These are phyloP conservation scores for Galeopsomyia nigrocyanea DNA, from an alignment of 2,888 invertebrate species.

Conservation along the genomic window DNA sequence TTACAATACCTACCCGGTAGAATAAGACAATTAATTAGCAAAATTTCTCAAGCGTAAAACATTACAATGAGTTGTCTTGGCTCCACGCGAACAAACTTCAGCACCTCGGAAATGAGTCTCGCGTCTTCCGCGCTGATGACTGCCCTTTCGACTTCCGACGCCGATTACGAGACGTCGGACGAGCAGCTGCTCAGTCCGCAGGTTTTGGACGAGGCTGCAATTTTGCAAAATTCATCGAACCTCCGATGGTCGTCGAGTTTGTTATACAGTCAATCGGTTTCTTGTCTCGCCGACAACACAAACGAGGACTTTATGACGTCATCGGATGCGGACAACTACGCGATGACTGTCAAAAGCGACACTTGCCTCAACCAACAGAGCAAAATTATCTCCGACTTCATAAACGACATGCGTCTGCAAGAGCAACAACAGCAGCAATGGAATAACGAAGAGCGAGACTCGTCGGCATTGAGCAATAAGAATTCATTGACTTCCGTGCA, in stretches of 20 bases:
- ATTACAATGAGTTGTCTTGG: conserved; percentile 28
- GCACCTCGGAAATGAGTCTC: conserved; percentile 30
- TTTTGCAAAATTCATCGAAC: neutral
- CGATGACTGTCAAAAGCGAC: conserved; percentile 22
- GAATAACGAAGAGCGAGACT: neutral
- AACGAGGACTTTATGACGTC: neutral
- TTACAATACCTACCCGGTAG: neutral
- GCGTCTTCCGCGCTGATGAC: conserved; percentile 23
- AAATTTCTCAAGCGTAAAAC: neutral
- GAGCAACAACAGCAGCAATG: neutral
- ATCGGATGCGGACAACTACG: neutral
- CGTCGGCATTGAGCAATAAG: neutral
- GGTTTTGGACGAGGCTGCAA: neutral
- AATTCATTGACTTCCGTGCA: neutral
- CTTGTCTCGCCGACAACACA: conserved; percentile 4
- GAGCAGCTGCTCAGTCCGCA: conserved; percentile 23
- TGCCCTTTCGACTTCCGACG: conserved; percentile 33
- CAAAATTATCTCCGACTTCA: conserved; percentile 25
- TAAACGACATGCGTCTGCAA: conserved; percentile 13
- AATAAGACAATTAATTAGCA: conserved; percentile 3
- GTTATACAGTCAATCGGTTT: conserved; percentile 9
- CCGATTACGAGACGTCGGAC: conserved; percentile 40
- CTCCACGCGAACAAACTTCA: conserved; percentile 12
- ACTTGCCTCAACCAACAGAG: conserved; percentile 19
- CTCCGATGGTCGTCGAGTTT: neutral